These are phyloP conservation scores for Xiphorhynchus elegans DNA, from an alignment of 2,113 vertebrate species.

Conservation along the genomic window DNA sequence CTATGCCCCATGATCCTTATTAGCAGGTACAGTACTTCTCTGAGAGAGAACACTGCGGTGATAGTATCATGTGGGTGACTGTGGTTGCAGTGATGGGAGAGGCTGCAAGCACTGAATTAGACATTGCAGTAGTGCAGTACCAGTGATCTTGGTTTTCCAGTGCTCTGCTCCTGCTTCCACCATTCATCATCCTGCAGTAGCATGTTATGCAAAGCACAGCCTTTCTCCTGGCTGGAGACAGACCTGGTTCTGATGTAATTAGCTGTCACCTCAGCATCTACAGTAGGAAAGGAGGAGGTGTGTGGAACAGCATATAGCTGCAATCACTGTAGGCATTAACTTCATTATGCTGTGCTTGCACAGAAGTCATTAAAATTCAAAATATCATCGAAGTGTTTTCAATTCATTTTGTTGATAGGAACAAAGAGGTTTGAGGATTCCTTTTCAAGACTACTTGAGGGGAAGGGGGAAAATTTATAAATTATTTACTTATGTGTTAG, in stretches of 20 bases:
- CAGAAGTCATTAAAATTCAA: not conserved
- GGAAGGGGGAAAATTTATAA: not conserved
- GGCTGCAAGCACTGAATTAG: not conserved
- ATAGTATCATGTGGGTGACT: not conserved
- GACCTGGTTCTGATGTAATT: not conserved
- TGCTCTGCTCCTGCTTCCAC: not conserved
- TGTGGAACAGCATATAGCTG: fast-evolving
- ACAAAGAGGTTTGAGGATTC: not conserved
- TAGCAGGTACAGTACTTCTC: not conserved
- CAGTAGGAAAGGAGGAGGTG: not conserved
- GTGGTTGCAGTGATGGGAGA: not conserved
- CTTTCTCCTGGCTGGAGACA: not conserved
- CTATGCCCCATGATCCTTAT: not conserved
- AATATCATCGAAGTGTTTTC: not conserved
- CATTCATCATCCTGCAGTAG: not conserved
- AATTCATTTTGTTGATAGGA: not conserved
- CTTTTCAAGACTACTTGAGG: not conserved
- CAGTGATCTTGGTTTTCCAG: not conserved
- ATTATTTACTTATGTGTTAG: not conserved
- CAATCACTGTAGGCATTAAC: not conserved
- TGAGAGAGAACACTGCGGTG: not conserved
- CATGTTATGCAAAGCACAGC: not conserved
- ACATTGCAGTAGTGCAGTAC: not conserved
- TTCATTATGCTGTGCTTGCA: not conserved
- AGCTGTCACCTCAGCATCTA: not conserved